Evolutionary conservation across 2,888 invertebrate genomes (phyloP).

Genomic region (Hoplodrina ambigua): DNA sequence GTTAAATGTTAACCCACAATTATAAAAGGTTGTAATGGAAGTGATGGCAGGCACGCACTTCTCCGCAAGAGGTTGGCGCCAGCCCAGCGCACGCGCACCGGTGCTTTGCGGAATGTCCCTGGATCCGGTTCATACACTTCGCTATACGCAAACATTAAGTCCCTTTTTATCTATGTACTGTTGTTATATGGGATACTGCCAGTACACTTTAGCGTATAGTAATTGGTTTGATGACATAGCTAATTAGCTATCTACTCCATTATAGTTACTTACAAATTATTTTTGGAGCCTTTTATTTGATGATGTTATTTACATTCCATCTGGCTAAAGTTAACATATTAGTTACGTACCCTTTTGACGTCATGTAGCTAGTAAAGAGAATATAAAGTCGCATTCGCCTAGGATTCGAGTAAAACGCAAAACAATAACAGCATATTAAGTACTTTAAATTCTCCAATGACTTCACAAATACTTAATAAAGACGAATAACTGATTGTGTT

Average conservation of each 20-base stretch:
- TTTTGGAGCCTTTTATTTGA: not conserved
- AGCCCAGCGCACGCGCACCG: slow-evolving; percentile 72
- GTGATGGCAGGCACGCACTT: slow-evolving; percentile 46
- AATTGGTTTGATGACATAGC: not conserved
- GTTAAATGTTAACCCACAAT: slow-evolving; percentile 37
- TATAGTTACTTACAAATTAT: not conserved
- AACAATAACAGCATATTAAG: not conserved
- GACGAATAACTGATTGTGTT: not conserved
- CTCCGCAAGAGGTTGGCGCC: slow-evolving; percentile 52
- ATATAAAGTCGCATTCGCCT: not conserved
- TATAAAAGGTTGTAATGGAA: slow-evolving; percentile 44
- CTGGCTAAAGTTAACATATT: not conserved
- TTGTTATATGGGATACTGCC: slow-evolving; percentile 12
- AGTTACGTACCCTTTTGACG: not conserved
- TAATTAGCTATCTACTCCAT: not conserved
- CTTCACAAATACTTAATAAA: not conserved
- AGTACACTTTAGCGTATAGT: not conserved
- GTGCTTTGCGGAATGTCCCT: slow-evolving; percentile 74
- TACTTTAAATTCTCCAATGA: slow-evolving; percentile 1
- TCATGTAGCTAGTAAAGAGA: not conserved
- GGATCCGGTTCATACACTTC: slow-evolving; percentile 73
- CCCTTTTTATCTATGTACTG: slow-evolving; percentile 32
- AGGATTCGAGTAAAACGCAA: not conserved
- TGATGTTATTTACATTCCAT: not conserved
- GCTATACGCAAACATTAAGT: slow-evolving; percentile 37